These are phyloP conservation scores for Pandemis heparana DNA, from an alignment of 2,888 invertebrate species.

Conservation along the genomic window DNA sequence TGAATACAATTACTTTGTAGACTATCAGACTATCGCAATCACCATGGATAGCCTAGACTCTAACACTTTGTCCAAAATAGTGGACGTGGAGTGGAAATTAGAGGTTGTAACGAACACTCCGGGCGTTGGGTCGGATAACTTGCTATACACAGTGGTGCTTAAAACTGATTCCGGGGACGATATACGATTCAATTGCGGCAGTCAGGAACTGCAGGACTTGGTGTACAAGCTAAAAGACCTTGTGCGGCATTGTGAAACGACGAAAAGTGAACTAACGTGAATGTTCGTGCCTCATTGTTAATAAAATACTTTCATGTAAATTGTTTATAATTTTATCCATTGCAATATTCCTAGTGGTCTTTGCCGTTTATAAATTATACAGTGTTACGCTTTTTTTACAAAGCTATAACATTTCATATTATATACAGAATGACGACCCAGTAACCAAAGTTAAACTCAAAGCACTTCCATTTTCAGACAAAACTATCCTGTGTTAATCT, in stretches of 20 bases:
- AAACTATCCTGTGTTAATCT: no score
- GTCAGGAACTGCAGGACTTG: constrained; percentile 88
- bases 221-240: constrained; percentile 89
- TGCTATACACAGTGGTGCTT: constrained; percentile 75
- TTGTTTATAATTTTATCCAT: neutral
- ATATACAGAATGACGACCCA: no score
- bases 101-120: constrained; percentile 80
- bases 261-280: constrained; percentile 70
- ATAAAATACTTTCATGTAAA: constrained; percentile 5
- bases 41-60: constrained; percentile 49
- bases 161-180: constrained; percentile 76
- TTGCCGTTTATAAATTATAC: no score
- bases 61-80: constrained; percentile 79
- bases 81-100: constrained; percentile 87
- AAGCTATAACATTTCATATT: no score
- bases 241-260: constrained; percentile 86
- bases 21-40: neutral
- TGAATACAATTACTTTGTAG: neutral
- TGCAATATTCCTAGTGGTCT: no score
- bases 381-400: no score
- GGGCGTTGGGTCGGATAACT: constrained; percentile 73
- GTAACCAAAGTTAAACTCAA: no score
- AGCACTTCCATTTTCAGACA: no score
- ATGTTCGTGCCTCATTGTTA: neutral
- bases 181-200: constrained; percentile 86